Conservation (phyloP, 2,888 invertebrate species). For the Phania funesta region DNA sequence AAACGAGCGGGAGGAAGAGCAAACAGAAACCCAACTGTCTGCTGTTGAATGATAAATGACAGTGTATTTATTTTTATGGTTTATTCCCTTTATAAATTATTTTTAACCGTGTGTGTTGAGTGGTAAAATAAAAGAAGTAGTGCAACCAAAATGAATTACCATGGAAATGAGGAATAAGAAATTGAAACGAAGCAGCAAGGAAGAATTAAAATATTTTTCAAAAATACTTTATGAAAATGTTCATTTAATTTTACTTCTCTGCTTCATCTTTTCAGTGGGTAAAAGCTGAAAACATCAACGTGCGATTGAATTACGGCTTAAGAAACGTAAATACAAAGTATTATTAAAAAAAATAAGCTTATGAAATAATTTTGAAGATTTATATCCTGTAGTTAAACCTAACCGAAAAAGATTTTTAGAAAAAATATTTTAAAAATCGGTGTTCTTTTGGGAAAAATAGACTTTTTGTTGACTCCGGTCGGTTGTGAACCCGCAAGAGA, state of each 20-base stretch:
- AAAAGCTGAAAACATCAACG: not conserved
- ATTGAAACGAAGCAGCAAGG: not conserved
- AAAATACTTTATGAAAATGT: slow-evolving; percentile 19
- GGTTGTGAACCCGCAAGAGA: too few species aligned
- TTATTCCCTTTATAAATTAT: slow-evolving; percentile 59
- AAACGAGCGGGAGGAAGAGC: not conserved
- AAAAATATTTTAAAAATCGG: too few species aligned
- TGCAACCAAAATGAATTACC: slow-evolving; percentile 6
- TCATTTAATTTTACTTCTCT: not conserved
- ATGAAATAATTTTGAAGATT: too few species aligned
- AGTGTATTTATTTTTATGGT: slow-evolving; percentile 56
- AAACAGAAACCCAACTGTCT: slow-evolving; percentile 49
- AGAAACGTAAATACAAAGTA: too few species aligned
- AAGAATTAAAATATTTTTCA: slow-evolving; percentile 15
- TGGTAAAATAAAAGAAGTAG: slow-evolving; percentile 2
- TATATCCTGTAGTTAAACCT: too few species aligned
- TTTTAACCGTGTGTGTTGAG: slow-evolving; percentile 43
- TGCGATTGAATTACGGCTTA: too few species aligned
- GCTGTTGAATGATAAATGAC: slow-evolving; percentile 62
- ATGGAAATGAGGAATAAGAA: slow-evolving; percentile 19
- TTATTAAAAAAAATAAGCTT: too few species aligned
- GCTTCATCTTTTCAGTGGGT: not conserved
- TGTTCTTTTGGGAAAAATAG: too few species aligned
- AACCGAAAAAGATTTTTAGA: too few species aligned
- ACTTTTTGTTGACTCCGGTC: too few species aligned